Conservation (phyloP, 2,888 invertebrate species). For the Apomyelois bistriatella region DNA sequence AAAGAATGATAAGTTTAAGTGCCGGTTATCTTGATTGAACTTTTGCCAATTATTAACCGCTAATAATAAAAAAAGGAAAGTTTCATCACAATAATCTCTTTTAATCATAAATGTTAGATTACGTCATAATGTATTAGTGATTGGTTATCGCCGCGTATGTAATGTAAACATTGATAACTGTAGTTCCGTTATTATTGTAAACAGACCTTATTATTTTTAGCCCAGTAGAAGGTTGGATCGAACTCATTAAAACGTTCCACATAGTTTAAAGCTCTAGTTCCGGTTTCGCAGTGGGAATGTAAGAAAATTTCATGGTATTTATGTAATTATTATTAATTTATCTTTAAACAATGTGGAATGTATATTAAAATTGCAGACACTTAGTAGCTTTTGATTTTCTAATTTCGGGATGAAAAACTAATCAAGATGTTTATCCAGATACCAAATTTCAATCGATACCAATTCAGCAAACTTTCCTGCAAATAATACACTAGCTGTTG, state of each 20-base stretch:
- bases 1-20: too few species aligned
- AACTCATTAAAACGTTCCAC: conserved; percentile 36
- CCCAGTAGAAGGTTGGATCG: conserved; percentile 16
- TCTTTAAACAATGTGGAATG: conserved; percentile 42
- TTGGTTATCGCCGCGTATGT: conserved; percentile 4
- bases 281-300: conserved; percentile 54
- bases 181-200: conserved; percentile 13
- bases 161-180: conserved; percentile 9
- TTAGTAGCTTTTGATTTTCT: background rate
- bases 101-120: background rate
- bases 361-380: background rate
- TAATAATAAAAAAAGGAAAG: too few species aligned
- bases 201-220: background rate
- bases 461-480: too few species aligned
- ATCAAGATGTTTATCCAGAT: too few species aligned
- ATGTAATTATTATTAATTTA: conserved; percentile 15
- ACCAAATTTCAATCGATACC: too few species aligned
- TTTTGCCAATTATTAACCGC: too few species aligned
- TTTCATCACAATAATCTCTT: background rate
- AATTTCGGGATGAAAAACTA: too few species aligned
- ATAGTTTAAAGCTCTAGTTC: conserved; percentile 40
- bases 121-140: conserved; percentile 3
- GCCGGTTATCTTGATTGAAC: too few species aligned
- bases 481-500: too few species aligned
- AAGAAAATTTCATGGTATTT: conserved; percentile 17